Base-by-base conservation (phyloP, 2,113 vertebrate species). In the Erpornis zantholeuca region DNA sequence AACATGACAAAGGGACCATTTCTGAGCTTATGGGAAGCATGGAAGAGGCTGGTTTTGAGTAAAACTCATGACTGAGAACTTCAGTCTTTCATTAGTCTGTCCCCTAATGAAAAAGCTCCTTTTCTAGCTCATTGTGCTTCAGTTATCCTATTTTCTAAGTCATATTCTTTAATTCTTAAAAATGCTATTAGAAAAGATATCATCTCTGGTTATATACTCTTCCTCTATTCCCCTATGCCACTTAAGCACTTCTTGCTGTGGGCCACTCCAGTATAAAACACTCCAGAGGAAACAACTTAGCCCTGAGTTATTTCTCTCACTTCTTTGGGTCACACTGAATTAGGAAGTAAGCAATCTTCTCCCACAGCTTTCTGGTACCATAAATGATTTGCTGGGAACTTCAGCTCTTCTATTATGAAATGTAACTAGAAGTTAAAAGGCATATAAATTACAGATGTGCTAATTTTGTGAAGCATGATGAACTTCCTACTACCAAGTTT, bases 181-280 rank as follows among this genome's bases (percentile, higher is more conserved):
- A 97, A 97, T 77, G 96, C 97, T 96, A 94, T 97, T 97, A 97
- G 95, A 97, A 97, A 97, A 96, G 88, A 96, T 97, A 97, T 88
- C 78, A 95, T 96, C 95, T 83, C 77, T 96, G 96, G 96, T 97
- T 97, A 96, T 96, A 96, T 96, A 95, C 78, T 95, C 93, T 96
- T 96, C 90, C 70, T 94, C 86, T 94, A 97, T 96, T 97, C 96
- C 96, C 96, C 92, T 88, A 96, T 95, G 97, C 93, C 96, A 97
- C 96, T 97, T 97, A 98, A 95, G 96, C 96, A 97, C 95, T 98
- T 98, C 97, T n/a, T 97, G 95, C 95, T 97, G 80, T 96, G 97
- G 97, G 95, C 96, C 94, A 91, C 97, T 97, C 73, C 91, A 94
- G 78, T 90, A 85, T 78, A 84, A 80, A 97, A 93, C 86, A 95